Percentiles rank a stretch among this genome's conserved stretches.
Evolutionary conservation across 1,140 invertebrate species (phyloP).

Genomic region (Chymomyza costata): DNA sequence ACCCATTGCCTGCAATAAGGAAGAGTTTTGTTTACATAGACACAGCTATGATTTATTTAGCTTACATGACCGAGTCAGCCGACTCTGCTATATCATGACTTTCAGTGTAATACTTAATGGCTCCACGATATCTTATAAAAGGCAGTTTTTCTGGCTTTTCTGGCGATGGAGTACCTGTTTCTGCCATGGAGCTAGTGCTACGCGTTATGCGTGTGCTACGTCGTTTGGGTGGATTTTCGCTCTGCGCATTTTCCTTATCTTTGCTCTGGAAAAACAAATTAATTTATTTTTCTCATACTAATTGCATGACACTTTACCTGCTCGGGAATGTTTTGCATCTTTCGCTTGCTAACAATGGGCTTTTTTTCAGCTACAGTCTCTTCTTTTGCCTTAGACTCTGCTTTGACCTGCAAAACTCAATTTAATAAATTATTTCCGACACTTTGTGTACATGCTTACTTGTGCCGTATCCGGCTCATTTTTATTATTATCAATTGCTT

Average conservation of each 20-base stretch:
- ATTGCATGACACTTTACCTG: slow-evolving; percentile 30
- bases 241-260: slow-evolving; percentile 27
- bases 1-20: slow-evolving; percentile 76
- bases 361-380: slow-evolving; percentile 17
- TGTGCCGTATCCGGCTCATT: slow-evolving; percentile 12
- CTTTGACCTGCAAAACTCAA: slow-evolving; percentile 3
- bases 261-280: slow-evolving; percentile 13
- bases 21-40: neutral
- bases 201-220: slow-evolving; percentile 53
- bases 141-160: slow-evolving; percentile 57
- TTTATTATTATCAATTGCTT: slow-evolving; percentile 19
- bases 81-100: slow-evolving; percentile 76
- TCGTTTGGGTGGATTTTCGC: slow-evolving; percentile 65
- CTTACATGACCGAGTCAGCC: slow-evolving; percentile 78
- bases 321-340: slow-evolving; percentile 40
- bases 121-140: slow-evolving; percentile 76
- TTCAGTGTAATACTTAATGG: slow-evolving; percentile 76
- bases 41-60: neutral
- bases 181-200: slow-evolving; percentile 58
- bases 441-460: slow-evolving; percentile 4
- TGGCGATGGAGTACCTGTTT: slow-evolving; percentile 41
- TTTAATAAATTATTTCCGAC: neutral
- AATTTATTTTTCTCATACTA: no score
- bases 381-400: slow-evolving; percentile 29
- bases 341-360: slow-evolving; percentile 27